Conservation (phyloP, 2,797 vertebrate genomes). For the Spatula versicolor region DNA sequence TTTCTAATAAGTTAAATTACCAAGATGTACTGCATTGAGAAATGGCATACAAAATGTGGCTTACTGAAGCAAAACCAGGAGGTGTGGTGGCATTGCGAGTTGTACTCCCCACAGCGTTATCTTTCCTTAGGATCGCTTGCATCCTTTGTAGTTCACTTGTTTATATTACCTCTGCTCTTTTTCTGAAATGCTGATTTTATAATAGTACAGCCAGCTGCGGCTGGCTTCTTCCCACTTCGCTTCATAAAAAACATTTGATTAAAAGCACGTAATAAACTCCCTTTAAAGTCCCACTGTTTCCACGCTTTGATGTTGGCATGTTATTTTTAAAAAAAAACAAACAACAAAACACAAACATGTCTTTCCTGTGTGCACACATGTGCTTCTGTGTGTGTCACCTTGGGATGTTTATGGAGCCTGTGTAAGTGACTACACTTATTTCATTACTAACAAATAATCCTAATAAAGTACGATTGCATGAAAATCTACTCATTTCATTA, state of each 20-base stretch:
- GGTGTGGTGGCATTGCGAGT: neutral
- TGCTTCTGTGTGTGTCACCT: neutral
- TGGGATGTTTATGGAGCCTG: neutral
- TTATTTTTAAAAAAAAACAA: neutral
- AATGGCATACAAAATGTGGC: neutral
- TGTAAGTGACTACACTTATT: neutral
- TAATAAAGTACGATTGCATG: neutral
- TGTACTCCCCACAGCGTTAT: neutral
- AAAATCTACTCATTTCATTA: neutral
- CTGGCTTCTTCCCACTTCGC: neutral
- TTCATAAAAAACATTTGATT: neutral
- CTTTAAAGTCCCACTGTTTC: neutral
- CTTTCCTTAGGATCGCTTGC: neutral
- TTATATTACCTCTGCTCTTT: neutral
- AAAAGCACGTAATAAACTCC: neutral
- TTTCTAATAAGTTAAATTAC: neutral
- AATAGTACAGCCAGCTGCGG: neutral
- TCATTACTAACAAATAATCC: neutral
- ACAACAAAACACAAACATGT: neutral
- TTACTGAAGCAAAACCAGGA: slow-evolving; percentile 29
- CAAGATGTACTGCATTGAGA: neutral
- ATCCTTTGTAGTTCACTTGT: slow-evolving; percentile 2
- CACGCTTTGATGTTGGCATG: neutral
- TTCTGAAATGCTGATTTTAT: slow-evolving; percentile 20
- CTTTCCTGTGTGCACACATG: neutral